Evolutionary conservation across 2,113 vertebrate species (phyloP).

Genomic region (Chloroceryle aenea): DNA sequence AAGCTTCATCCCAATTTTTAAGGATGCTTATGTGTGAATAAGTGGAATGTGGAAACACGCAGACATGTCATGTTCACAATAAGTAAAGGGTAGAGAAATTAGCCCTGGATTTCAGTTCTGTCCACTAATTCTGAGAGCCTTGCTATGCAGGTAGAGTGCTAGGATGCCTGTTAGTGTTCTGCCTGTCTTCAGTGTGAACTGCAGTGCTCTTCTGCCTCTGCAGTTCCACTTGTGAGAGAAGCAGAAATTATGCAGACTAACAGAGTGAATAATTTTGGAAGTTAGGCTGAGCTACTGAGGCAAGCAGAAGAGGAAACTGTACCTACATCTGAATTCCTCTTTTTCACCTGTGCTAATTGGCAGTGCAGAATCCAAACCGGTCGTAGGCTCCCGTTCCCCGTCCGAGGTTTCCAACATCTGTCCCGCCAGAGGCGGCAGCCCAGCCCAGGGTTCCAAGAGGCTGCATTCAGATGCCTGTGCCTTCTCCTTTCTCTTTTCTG

Average conservation of each 20-base stretch:
- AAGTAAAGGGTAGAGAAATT: not conserved
- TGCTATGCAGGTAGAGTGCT: fast-evolving
- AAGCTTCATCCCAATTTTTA: not conserved
- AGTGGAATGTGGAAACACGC: not conserved
- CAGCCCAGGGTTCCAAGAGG: no score
- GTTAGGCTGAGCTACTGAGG: not conserved
- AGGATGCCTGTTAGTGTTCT: no score
- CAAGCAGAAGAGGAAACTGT: not conserved
- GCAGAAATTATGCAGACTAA: fast-evolving
- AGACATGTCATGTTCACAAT: not conserved
- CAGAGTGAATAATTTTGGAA: fast-evolving
- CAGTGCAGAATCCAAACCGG: not conserved
- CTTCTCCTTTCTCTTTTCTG: not conserved
- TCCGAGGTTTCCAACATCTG: fast-evolving
- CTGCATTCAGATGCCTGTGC: not conserved
- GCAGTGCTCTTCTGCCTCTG: not conserved
- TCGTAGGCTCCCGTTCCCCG: fast-evolving
- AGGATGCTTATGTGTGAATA: not conserved
- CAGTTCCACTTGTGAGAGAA: fast-evolving
- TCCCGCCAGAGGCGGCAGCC: not conserved
- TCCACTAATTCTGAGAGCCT: not conserved
- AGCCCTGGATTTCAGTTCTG: not conserved
- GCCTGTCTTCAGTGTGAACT: not conserved
- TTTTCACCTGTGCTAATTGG: not conserved
- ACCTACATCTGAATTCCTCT: not conserved